These are phyloP conservation scores for Eulimnadia texana DNA, from an alignment of 1,140 invertebrate species.

Conservation along the genomic window DNA sequence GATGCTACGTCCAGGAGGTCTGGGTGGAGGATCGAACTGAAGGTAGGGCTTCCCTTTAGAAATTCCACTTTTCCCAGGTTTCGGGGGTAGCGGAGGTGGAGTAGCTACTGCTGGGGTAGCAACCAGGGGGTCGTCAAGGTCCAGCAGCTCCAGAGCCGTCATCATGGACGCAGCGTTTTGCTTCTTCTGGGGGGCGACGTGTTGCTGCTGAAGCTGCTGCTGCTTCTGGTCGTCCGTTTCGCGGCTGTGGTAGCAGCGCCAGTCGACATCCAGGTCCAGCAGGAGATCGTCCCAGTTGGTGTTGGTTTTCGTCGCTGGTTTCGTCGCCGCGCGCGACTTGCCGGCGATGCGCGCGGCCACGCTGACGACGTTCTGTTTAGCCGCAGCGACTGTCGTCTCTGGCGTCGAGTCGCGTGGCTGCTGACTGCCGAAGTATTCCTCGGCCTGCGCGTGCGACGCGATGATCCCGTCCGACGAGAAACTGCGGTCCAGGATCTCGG, in stretches of 20 bases:
- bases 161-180: constrained; percentile 7
- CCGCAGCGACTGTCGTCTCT: background rate
- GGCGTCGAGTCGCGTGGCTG: background rate
- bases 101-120: background rate
- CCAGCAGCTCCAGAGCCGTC: constrained; percentile 7
- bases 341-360: constrained; percentile 9
- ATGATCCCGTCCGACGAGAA: constrained; percentile 16
- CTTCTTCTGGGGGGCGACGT: constrained; percentile 2
- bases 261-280: constrained; percentile 11
- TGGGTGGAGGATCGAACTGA: constrained; percentile 1
- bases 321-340: too few species aligned
- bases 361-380: constrained; percentile 11
- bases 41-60: background rate
- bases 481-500: constrained; percentile 18
- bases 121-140: constrained; percentile 15
- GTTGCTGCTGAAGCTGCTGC: constrained; percentile 7
- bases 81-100: constrained; percentile 17
- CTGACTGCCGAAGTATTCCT: constrained; percentile 17
- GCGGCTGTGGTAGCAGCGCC: constrained; percentile 10
- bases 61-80: constrained; percentile 7
- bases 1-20: background rate
- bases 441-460: constrained; percentile 17
- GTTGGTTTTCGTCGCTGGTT: constrained; percentile 4
- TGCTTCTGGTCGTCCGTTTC: constrained; percentile 16
- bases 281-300: constrained; percentile 14